These are phyloP conservation scores for Atrichornis clamosus DNA, from an alignment of 2,113 vertebrate genomes.

Conservation along the genomic window DNA sequence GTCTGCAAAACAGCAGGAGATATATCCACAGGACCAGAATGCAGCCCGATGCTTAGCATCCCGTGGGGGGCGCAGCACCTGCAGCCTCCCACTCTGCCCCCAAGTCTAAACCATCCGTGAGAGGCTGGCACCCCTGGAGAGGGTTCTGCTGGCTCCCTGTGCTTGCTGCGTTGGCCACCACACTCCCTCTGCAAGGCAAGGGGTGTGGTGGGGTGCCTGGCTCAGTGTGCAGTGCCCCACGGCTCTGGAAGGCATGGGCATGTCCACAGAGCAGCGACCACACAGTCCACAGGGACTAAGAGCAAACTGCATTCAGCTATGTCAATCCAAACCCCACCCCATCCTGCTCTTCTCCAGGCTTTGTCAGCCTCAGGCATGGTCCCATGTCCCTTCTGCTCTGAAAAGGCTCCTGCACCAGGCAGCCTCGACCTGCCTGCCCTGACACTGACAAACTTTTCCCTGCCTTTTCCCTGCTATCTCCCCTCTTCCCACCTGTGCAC, in stretches of 20 bases:
- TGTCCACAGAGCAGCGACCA: neutral
- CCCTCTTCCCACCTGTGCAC: neutral
- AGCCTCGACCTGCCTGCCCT: neutral
- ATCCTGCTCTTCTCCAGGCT: neutral
- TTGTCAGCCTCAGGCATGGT: neutral
- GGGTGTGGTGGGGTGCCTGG: neutral
- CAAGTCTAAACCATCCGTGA: neutral
- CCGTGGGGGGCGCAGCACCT: neutral
- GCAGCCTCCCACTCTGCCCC: neutral
- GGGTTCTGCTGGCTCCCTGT: neutral
- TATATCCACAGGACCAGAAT: neutral
- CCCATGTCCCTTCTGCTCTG: neutral
- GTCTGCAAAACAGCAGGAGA: slow-evolving; percentile 26
- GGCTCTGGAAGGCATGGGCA: neutral
- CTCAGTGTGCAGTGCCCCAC: accelerated
- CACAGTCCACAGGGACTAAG: accelerated
- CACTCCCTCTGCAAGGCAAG: neutral
- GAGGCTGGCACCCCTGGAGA: neutral
- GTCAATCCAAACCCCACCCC: neutral
- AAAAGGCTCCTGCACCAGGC: neutral
- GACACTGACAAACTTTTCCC: neutral
- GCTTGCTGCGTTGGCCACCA: neutral
- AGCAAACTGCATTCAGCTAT: neutral
- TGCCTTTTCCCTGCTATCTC: neutral
- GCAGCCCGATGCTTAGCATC: neutral